These are phyloP conservation scores for Galleria mellonella DNA, from an alignment of 1,140 invertebrate genomes.

Conservation along the genomic window DNA sequence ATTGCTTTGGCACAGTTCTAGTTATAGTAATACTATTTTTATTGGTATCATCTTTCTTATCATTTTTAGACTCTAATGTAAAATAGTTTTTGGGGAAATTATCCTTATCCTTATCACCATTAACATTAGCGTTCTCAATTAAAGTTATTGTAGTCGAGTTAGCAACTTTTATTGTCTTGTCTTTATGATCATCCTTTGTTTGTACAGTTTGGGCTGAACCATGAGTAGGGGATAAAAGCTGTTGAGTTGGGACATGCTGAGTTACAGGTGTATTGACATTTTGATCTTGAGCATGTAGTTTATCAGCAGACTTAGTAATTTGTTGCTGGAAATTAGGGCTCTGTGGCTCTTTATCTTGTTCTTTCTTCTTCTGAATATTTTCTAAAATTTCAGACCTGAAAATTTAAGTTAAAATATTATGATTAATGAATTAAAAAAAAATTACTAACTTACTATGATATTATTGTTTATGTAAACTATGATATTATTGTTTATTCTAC, in stretches of 20 bases:
- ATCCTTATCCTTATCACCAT: conserved; percentile 58
- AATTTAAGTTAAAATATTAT: conserved; percentile 2
- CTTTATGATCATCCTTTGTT: conserved; percentile 52
- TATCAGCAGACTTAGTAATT: conserved; percentile 41
- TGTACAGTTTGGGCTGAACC: conserved; percentile 29
- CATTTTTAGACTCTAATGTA: conserved; percentile 60
- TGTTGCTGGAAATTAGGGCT: conserved; percentile 42
- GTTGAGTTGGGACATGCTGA: conserved; percentile 57
- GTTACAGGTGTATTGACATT: conserved; percentile 42
- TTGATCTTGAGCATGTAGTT: conserved; percentile 32
- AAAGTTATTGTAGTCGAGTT: conserved; percentile 65
- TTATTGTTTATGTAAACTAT: no score
- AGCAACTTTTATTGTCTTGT: conserved; percentile 60
- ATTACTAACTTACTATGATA: no score
- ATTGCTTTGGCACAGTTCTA: conserved; percentile 50
- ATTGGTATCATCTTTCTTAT: conserved; percentile 58
- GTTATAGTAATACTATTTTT: conserved; percentile 69
- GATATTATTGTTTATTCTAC: no score
- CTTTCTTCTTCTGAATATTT: conserved; percentile 59
- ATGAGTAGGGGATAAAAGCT: conserved; percentile 46
- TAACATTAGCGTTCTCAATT: conserved; percentile 50
- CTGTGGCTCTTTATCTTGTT: conserved; percentile 56
- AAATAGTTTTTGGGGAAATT: conserved; percentile 62
- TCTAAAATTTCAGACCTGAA: conserved; percentile 64
- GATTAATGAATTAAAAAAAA: no score